Percentiles rank a stretch among this genome's conserved stretches.
Conservation (phyloP, 2,888 invertebrate genomes). For the Agapetus fuscipes region DNA sequence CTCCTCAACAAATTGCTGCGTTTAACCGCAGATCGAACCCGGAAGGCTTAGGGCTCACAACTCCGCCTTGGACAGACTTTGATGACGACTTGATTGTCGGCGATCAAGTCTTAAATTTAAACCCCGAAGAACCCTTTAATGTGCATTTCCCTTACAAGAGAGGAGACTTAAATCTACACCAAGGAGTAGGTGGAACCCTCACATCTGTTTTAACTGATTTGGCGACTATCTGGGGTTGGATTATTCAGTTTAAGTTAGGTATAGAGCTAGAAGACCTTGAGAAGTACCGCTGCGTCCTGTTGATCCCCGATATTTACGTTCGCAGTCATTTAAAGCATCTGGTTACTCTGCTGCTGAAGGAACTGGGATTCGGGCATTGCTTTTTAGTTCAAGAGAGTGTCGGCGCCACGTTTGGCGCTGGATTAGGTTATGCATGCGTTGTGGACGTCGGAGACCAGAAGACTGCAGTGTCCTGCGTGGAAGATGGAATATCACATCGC, state of each 20-base stretch:
- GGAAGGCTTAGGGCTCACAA: slow-evolving; percentile 49
- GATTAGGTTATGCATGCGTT: slow-evolving; percentile 72
- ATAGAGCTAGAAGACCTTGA: slow-evolving; percentile 62
- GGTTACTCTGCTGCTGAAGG: slow-evolving; percentile 66
- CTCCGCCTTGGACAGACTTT: slow-evolving; percentile 53
- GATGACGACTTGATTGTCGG: slow-evolving; percentile 62
- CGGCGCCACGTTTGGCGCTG: slow-evolving; percentile 43
- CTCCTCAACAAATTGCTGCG: slow-evolving; percentile 81
- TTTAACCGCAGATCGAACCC: slow-evolving; percentile 74
- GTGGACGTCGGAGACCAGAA: slow-evolving; percentile 95
- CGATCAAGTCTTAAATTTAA: slow-evolving; percentile 63
- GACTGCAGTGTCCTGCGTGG: slow-evolving; percentile 91
- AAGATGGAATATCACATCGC: slow-evolving; percentile 89
- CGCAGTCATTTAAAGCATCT: slow-evolving; percentile 77
- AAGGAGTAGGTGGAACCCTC: slow-evolving; percentile 76
- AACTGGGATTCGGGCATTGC: slow-evolving; percentile 79
- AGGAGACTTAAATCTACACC: slow-evolving; percentile 81
- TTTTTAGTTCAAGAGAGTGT: slow-evolving; percentile 68
- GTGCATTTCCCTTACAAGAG: slow-evolving; percentile 83
- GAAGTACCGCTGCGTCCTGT: slow-evolving; percentile 75
- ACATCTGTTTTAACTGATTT: slow-evolving; percentile 76
- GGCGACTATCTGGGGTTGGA: slow-evolving; percentile 80
- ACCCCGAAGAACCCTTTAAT: slow-evolving; percentile 64
- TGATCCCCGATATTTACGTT: slow-evolving; percentile 85
- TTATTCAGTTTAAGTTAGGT: slow-evolving; percentile 64